Conservation (phyloP, 2,797 vertebrate species). For the Vultur gryphus region DNA sequence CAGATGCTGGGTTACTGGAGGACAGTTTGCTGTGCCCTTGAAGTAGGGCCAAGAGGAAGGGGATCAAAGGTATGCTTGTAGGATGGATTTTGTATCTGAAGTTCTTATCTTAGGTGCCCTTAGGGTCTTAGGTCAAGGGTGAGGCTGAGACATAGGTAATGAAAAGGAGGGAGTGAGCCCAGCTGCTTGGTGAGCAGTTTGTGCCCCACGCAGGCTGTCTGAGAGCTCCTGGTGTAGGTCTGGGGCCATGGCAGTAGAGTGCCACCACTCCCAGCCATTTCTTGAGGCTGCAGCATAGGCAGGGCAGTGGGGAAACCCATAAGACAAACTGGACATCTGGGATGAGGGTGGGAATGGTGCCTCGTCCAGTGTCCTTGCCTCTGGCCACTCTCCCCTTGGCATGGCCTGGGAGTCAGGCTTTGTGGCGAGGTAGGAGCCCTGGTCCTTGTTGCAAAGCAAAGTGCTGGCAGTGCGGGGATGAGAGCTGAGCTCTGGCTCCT, state of each 20-base stretch:
- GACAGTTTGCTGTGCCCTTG: neutral
- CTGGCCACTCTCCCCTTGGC: neutral
- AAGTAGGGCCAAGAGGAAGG: neutral
- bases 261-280: neutral
- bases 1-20: neutral
- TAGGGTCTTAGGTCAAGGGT: neutral
- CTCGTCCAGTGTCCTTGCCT: neutral
- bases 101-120: neutral
- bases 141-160: neutral
- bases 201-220: neutral
- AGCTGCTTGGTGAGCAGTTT: neutral
- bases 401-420: neutral
- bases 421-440: fast-evolving
- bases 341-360: neutral
- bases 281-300: neutral
- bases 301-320: neutral
- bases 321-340: neutral
- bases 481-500: neutral
- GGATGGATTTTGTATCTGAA: neutral
- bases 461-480: too few species aligned
- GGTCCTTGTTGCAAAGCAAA: neutral
- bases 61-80: neutral
- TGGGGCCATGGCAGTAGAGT: neutral
- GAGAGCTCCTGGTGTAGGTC: neutral
- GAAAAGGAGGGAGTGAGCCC: neutral